Percentiles rank a stretch among this genome's conserved stretches.
Evolutionary conservation across 2,113 vertebrate species (phyloP).

Genomic region (Atractosteus spatula): DNA sequence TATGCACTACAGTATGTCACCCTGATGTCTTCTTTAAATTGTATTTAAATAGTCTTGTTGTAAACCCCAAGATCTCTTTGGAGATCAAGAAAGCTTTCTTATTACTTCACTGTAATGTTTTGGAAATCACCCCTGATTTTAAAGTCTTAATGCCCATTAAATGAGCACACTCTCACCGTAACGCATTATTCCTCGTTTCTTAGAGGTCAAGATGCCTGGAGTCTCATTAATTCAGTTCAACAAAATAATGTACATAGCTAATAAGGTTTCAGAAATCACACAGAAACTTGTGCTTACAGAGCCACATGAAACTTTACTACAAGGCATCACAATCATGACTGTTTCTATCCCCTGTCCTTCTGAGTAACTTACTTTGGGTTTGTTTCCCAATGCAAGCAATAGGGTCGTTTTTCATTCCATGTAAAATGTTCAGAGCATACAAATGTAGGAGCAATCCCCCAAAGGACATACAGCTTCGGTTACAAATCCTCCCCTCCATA

Average conservation of each 20-base stretch:
- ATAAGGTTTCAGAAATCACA: constrained; percentile 44
- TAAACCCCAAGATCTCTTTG: no score
- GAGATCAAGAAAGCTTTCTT: no score
- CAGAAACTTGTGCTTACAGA: constrained; percentile 34
- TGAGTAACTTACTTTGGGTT: constrained; percentile 36
- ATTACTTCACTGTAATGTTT: no score
- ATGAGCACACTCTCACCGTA: no score
- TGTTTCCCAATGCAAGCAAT: constrained; percentile 34
- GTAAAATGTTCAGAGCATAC: constrained; percentile 54
- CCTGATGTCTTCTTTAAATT: no score
- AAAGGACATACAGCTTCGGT: constrained; percentile 46
- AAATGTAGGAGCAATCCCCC: constrained; percentile 54
- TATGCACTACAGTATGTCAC: no score
- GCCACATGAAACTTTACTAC: constrained; percentile 32
- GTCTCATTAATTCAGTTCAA: no score
- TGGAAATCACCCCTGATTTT: no score
- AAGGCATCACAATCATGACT: constrained; percentile 42
- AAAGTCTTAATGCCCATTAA: no score
- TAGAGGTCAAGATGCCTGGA: no score
- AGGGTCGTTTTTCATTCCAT: constrained; percentile 44
- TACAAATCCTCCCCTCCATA: constrained; percentile 56
- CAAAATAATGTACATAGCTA: neutral
- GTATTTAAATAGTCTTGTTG: no score
- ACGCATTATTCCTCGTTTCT: no score
- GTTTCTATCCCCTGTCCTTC: constrained; percentile 24